Conservation (phyloP, 2,113 vertebrate genomes). For the Petrocephalus zakoni region DNA sequence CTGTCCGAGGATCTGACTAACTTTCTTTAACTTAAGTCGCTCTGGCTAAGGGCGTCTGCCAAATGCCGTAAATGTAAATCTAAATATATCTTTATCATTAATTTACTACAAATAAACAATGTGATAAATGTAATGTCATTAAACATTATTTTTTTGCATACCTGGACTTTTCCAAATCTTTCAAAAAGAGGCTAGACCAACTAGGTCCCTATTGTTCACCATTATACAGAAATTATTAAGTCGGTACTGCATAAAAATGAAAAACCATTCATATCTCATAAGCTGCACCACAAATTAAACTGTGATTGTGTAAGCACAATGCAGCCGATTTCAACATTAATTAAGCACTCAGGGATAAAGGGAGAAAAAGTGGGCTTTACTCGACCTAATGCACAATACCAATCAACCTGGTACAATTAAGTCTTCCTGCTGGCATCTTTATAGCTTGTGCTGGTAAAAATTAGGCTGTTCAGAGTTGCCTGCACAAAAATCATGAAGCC, state of each 20-base stretch:
- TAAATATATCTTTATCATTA: background rate
- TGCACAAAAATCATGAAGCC: background rate
- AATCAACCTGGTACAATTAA: background rate
- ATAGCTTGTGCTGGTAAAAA: background rate
- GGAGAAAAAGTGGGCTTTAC: background rate
- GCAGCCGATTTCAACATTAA: slow-evolving; percentile 9
- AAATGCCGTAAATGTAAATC: no score
- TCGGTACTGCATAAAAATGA: background rate
- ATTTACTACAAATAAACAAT: background rate
- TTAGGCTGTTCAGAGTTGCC: background rate
- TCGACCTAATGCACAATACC: slow-evolving; percentile 5
- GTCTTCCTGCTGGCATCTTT: background rate
- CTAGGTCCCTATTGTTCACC: background rate
- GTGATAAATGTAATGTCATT: background rate
- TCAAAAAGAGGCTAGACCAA: background rate
- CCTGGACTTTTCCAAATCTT: background rate
- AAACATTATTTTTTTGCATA: background rate
- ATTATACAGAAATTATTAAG: background rate
- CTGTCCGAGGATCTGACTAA: background rate
- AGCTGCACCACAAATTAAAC: background rate
- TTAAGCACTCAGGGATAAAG: slow-evolving; percentile 10
- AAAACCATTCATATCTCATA: slow-evolving; percentile 11
- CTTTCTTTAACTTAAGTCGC: background rate
- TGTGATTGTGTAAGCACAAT: background rate
- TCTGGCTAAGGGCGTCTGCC: no score